phyloP scores from a whole-genome alignment of 1,140 invertebrate species.

The Bilobella aurantiaca region DNA sequence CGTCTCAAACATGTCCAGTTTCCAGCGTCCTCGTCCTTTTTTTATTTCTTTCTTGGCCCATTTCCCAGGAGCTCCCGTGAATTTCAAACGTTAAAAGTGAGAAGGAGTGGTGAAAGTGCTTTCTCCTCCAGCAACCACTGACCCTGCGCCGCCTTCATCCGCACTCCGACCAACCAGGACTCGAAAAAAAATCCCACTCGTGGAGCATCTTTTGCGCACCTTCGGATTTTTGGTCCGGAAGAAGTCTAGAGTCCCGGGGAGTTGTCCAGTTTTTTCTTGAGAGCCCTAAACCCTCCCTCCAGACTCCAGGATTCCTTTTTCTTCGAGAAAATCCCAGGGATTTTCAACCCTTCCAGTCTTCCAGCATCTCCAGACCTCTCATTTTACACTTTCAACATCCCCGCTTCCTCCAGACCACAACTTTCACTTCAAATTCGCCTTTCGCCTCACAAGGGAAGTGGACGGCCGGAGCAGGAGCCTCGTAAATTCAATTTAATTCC shows the following conservation, averaged over 20 bases:
- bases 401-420: background rate
- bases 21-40: background rate
- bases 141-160: background rate
- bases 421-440: background rate
- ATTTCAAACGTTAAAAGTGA: too few relatives aligned
- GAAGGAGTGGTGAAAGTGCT: too few relatives aligned
- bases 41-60: background rate
- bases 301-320: background rate
- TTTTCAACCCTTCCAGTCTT: background rate
- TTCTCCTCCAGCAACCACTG: too few relatives aligned
- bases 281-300: slow-evolving; percentile 3
- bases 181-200: too few relatives aligned
- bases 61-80: too few relatives aligned
- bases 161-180: too few relatives aligned
- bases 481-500: slow-evolving; percentile 9
- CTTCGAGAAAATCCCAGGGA: slow-evolving; percentile 2
- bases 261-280: slow-evolving; percentile 9
- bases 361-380: background rate
- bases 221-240: background rate
- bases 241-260: background rate
- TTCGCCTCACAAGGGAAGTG: background rate
- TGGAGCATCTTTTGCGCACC: slow-evolving; percentile 9
- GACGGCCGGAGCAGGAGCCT: background rate
- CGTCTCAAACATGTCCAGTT: slow-evolving; percentile 9
- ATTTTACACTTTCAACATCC: too few relatives aligned